Base-by-base conservation (phyloP, 1,140 invertebrate species). In the Araneus ventricosus region DNA sequence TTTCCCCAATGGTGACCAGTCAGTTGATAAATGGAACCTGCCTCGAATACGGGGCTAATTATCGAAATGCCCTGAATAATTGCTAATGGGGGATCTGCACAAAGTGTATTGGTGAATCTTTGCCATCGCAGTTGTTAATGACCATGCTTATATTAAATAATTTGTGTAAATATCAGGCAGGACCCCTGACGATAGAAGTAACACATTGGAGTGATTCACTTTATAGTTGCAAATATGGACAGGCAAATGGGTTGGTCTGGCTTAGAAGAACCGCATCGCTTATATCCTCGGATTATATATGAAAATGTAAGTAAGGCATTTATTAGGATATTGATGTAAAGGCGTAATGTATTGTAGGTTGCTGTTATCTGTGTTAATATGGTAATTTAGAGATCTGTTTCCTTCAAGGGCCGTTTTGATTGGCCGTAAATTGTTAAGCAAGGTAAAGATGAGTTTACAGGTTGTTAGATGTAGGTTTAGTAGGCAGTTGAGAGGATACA, bases 1-100 rank as follows among this genome's bases (percentile, higher is more conserved):
- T 89, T 90, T 88, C 37, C 75, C 75, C 70, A 37, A 70, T 80
- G 39, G 89, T 91, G 80, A 63, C 89, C 89, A 84, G 37, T 91
- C 34, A 24, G 37, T 67, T 91, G 70, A 91, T 91, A 91, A 91
- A 91, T 84, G 79, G 70, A 61, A 34, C 57, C 52, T 84, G 27
- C 80, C 34, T 61, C 34, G 37, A 63, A 75, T 75, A 34, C 61
- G 20, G 57, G 63, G 34, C 75, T 84, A 91, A 91, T 91, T 91
- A 91, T 91, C 79, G 89, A 84, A 91, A 91, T 63, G 89, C 41
- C 37, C 79, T 91, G 80, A 91, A 84, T 91, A 91, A 91, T 91
- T 82, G 89, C 80, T 84, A 84, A 91, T 91, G 79, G 89, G 89
- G 89, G 89, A 39, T 22, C 7, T 91, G n/a, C 37, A 45, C 89